A percentile compares a stretch with the other conserved stretches of the same genome.
Conservation (phyloP, 2,797 vertebrate species). For the Cyclura pinguis region DNA sequence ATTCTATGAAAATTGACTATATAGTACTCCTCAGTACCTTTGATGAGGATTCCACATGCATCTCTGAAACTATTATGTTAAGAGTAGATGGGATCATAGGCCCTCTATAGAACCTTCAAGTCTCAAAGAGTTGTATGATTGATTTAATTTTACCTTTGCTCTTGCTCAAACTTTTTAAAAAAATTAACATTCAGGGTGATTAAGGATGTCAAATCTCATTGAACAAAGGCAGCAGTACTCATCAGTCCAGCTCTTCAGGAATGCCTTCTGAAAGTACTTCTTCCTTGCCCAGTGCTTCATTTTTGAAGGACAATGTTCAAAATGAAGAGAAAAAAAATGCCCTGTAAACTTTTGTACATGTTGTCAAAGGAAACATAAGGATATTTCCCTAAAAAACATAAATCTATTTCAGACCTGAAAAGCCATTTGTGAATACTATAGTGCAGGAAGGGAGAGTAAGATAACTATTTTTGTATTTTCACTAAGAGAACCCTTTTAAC, state of each 20-base stretch:
- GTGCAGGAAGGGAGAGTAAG: background rate
- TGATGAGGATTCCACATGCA: background rate
- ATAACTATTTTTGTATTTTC: background rate
- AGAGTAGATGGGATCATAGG: background rate
- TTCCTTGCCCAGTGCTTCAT: background rate
- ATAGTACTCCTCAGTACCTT: background rate
- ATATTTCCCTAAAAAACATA: background rate
- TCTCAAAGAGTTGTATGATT: background rate
- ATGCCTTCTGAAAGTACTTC: background rate
- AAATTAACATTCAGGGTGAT: background rate
- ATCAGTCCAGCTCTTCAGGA: background rate
- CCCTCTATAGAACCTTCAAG: background rate
- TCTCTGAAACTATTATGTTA: background rate
- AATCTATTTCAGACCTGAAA: background rate
- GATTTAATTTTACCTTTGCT: background rate
- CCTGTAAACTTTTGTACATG: background rate
- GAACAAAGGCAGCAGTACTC: background rate
- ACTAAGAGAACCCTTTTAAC: background rate
- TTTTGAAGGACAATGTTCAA: slow-evolving; percentile 7
- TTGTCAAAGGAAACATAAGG: background rate
- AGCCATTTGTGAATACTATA: background rate
- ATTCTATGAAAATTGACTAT: background rate
- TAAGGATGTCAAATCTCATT: background rate
- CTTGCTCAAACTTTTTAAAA: background rate
- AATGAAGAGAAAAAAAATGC: background rate